Percentiles rank a stretch among this genome's conserved stretches.
phyloP scores from a whole-genome alignment of 1,140 invertebrate genomes.

The Brachionus sp. region DNA sequence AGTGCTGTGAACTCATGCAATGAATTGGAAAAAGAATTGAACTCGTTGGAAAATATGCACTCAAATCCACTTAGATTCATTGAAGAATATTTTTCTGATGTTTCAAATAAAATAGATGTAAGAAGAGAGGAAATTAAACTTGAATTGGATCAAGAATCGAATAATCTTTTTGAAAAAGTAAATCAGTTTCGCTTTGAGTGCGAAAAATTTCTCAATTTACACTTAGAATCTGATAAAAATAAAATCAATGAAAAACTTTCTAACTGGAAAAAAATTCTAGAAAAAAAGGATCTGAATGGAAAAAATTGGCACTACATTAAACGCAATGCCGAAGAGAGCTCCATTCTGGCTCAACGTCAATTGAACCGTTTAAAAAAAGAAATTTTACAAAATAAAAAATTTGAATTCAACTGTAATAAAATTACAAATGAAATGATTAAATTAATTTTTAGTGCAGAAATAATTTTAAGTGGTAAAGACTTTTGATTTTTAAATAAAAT shows the following conservation, averaged over 20 bases:
- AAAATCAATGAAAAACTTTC: neutral
- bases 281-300: neutral
- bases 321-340: neutral
- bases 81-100: neutral
- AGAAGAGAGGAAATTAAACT: neutral
- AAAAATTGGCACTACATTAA: neutral
- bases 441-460: neutral
- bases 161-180: neutral
- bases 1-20: neutral
- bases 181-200: neutral
- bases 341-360: neutral
- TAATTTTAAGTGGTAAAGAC: neutral
- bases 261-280: neutral
- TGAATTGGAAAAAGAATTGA: neutral
- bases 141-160: neutral
- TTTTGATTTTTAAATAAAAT: neutral
- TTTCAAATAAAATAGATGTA: neutral
- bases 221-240: neutral
- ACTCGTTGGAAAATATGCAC: neutral
- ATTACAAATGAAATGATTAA: neutral
- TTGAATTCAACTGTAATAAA: neutral
- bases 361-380: neutral
- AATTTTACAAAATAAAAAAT: conserved; percentile 1
- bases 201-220: neutral
- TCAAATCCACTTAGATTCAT: neutral